Percentiles rank a stretch among this genome's conserved stretches.
Evolutionary conservation across 2,888 invertebrate species (phyloP).

Genomic region (Tenthredo scrophulariae): DNA sequence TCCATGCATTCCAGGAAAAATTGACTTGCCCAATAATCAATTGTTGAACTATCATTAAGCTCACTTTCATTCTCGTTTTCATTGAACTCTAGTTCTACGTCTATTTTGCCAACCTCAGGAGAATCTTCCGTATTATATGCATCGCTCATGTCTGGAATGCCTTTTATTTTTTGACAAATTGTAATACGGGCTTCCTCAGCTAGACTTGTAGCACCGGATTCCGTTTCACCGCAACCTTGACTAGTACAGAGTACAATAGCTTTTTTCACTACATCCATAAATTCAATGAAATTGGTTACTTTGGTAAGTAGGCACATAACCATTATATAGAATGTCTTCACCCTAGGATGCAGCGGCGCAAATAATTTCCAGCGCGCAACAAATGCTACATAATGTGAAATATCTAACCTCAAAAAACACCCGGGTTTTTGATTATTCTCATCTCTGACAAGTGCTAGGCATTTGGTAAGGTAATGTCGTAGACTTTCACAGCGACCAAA

Average conservation of each 20-base stretch:
- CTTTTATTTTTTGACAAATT: conserved; percentile 34
- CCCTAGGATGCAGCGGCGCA: not conserved
- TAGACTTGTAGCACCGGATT: conserved; percentile 23
- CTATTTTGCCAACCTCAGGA: conserved; percentile 1
- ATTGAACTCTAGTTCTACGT: not conserved
- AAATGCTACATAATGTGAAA: conserved; percentile 29
- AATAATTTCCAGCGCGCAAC: conserved; percentile 11
- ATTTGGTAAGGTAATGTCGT: conserved; percentile 3
- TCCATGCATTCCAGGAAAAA: conserved; percentile 33
- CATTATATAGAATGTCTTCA: conserved; percentile 36
- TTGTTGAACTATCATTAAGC: conserved; percentile 10
- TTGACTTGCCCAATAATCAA: conserved; percentile 18
- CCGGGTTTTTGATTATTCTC: not conserved
- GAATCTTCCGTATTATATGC: not conserved
- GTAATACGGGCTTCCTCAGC: conserved; percentile 34
- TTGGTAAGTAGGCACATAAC: conserved; percentile 32
- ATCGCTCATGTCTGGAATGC: conserved; percentile 29
- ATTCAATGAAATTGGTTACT: not conserved
- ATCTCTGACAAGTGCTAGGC: conserved; percentile 3
- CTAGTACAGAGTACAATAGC: conserved; percentile 28
- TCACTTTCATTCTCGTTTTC: conserved; percentile 15
- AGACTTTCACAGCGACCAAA: conserved; percentile 43
- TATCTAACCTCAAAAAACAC: conserved; percentile 32
- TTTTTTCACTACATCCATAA: not conserved
- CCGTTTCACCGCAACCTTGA: conserved; percentile 23